A percentile compares a stretch with the other conserved stretches of the same genome.
Evolutionary conservation across 2,113 vertebrate species (phyloP).

Genomic region (Columba janthina): DNA sequence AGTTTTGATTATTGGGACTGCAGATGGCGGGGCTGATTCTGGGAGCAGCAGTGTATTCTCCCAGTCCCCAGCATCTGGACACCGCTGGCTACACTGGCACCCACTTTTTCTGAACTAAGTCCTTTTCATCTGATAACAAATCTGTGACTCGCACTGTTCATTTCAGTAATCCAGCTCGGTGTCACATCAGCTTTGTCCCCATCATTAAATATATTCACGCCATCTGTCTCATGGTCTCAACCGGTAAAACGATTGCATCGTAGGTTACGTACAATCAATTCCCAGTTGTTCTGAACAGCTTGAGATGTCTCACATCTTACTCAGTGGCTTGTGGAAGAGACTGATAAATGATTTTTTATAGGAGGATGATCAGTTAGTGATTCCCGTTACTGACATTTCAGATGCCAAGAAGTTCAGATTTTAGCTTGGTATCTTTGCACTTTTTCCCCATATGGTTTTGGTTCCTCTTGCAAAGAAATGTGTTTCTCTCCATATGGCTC

Average conservation of each 20-base stretch:
- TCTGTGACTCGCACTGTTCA: slow-evolving; percentile 14
- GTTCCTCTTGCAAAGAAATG: slow-evolving; percentile 45
- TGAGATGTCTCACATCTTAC: slow-evolving; percentile 69
- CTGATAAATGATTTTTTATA: slow-evolving; percentile 53
- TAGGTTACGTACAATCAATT: slow-evolving; percentile 66
- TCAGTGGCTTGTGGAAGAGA: slow-evolving; percentile 51
- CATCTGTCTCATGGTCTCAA: slow-evolving; percentile 72
- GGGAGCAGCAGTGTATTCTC: neutral
- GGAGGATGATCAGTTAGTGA: slow-evolving; percentile 50
- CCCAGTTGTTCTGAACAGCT: slow-evolving; percentile 72
- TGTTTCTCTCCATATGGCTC: slow-evolving; percentile 56
- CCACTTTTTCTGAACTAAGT: slow-evolving; percentile 8
- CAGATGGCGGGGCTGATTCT: slow-evolving; percentile 52
- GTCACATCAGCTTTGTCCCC: slow-evolving; percentile 52
- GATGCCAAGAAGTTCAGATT: slow-evolving; percentile 52
- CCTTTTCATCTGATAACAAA: slow-evolving; percentile 43
- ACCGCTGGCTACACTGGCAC: neutral
- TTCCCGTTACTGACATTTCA: slow-evolving; percentile 48
- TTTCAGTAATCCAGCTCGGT: slow-evolving; percentile 44
- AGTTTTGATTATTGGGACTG: slow-evolving; percentile 51
- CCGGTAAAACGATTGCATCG: slow-evolving; percentile 62
- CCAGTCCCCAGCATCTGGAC: slow-evolving; percentile 12
- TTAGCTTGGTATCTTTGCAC: slow-evolving; percentile 53
- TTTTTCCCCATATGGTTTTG: slow-evolving; percentile 48
- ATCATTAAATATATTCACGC: slow-evolving; percentile 72